Base-by-base conservation (phyloP, 2,797 vertebrate species). In the Podarcis siculus region DNA sequence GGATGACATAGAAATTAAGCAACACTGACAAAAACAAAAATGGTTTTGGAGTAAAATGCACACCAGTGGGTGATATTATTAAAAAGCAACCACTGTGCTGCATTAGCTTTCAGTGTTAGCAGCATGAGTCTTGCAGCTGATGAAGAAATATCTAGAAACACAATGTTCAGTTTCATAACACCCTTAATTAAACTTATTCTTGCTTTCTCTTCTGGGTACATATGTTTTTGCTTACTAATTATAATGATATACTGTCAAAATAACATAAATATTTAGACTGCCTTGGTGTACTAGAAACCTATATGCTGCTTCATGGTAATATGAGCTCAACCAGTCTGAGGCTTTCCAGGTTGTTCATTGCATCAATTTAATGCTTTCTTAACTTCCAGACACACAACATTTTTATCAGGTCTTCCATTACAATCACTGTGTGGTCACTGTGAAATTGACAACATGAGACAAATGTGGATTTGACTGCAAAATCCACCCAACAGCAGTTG, bases 271-370 rank as follows among this genome's bases (percentile, higher is more conserved):
- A 91, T 93, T 85, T 17, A 25, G 76, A 82, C 79, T 45, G 89
- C 64, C 81, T 91, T 86, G 88, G 45, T 86, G 89, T 42, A 39
- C 91, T 95, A 92, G 92, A 93, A 89, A 93, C 86, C 81, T 85
- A 0, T 0, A 77, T 42, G 89, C 90, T 1, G 6, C 80, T 90
- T 86, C 88, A 89, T 90, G 91, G 89, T 79, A 92, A 83, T 81
- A 90, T 90, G 45, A 83, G 12, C 82, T 86, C 87, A 94, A 83
- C 87, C 73, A 25, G 58, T 25, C 49, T 81, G 17, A 2, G 39
- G 89, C 88, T 87, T 89, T 92, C 90, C 93, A 95, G 91, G 90
- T 95, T 94, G 92, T 95, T 95, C 94, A 90, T 42, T 92, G 92
- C 90, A 90, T 85, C 92, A 90, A 67, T 86, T 90, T 86, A 30